Evolutionary conservation across 2,113 vertebrate species (phyloP), one percentile per base, ranked within the genome.

Genomic region (Lepisosteus osseus): DNA sequence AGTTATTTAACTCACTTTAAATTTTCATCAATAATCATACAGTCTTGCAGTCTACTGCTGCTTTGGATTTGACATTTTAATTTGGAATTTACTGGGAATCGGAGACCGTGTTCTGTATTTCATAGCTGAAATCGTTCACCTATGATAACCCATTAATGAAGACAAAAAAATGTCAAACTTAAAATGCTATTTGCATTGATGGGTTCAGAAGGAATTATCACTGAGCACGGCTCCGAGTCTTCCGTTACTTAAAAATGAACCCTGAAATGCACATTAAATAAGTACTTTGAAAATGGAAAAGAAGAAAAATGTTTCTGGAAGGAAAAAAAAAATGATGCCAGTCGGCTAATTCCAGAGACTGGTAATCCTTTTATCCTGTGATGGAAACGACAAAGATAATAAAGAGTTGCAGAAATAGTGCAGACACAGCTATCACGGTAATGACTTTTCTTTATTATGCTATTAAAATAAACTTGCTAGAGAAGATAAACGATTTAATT

Each of bases 331-430:
- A 13, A 8, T 59, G 14, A 3, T n/a, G 11, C 57, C 11, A 59
- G 4, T 59, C n/a, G 7, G 56, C 56, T 4, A 59, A 59, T 13
- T 59, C 56, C 56, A 59, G 7, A 59, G 57, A 15, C 12, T 11
- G 9, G 5, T 13, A 1, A 59, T n/a, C 3, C 13, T 15, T n/a
- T 5, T 59, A 59, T 6, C 57, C 9, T n/a, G 12, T 59, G 67
- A 41, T n/a, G 72, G 71, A 43, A 62, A 69, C 78, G 78, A 84
- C 78, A 68, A 82, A 83, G 78, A 75, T 79, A 57, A 78, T 81
- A 76, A 61, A 40, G 73, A 84, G 81, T 69, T 77, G 82, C 75
- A 67, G 75, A 72, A 81, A 73, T 73, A 73, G 80, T 51, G 47
- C 47, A 51, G 47, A 51, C 80, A 77, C 71, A 79, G 82, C 79